Conservation (phyloP, 2,113 vertebrate species). For the Sapayoa aenigma region DNA sequence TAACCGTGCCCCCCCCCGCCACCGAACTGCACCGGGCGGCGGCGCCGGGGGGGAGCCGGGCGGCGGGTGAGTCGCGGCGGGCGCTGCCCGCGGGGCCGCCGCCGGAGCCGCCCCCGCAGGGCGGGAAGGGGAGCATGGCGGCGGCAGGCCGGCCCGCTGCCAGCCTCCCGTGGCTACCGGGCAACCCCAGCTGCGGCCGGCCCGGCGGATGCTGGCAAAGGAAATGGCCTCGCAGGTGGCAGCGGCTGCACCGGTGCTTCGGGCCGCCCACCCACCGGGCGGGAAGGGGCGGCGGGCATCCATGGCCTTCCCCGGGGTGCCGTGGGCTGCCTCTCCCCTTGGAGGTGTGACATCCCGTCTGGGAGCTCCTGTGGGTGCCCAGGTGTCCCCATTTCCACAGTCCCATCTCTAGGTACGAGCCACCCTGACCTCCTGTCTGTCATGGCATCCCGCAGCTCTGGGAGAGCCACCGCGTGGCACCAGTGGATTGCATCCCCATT, state of each 20-base stretch:
- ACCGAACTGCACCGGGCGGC: not conserved
- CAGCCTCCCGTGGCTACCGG: not conserved
- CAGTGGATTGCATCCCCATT: not conserved
- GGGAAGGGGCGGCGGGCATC: not conserved
- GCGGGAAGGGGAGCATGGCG: no score
- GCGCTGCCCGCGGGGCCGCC: no score
- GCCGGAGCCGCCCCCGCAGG: not conserved
- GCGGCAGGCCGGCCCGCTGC: not conserved
- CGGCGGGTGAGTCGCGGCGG: not conserved
- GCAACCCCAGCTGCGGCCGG: not conserved
- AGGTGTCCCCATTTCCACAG: not conserved
- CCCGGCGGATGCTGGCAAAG: not conserved
- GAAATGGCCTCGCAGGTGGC: constrained; percentile 28
- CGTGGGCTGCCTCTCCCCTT: not conserved
- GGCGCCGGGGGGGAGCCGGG: not conserved
- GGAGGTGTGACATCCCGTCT: not conserved
- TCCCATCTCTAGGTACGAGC: not conserved
- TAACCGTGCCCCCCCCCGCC: not conserved
- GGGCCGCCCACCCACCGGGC: not conserved
- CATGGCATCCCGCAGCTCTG: not conserved
- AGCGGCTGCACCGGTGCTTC: not conserved
- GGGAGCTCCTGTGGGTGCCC: not conserved
- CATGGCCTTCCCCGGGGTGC: not conserved
- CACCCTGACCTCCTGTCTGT: not conserved
- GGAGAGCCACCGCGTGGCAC: not conserved